Evolutionary conservation across 30 jellyfish, hydroid and myxozoan species (phyloP).

Genomic region (Phacellophora camtschatica): DNA sequence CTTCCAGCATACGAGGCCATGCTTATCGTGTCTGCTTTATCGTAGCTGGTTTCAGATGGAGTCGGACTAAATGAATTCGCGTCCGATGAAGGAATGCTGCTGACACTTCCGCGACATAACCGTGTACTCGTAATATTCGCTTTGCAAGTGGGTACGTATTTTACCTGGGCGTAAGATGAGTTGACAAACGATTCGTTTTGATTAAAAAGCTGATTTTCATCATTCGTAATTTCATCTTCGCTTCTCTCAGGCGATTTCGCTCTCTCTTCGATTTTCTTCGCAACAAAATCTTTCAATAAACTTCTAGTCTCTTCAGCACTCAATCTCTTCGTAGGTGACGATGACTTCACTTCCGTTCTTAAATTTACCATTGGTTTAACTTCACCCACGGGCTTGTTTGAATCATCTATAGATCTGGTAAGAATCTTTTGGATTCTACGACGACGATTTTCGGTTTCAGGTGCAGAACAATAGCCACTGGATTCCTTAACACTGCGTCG

Average conservation of each 20-base stretch:
- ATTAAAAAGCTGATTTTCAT: neutral
- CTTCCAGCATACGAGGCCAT: constrained; percentile 86
- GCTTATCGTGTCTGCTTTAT: constrained; percentile 86
- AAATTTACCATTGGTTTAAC: neutral
- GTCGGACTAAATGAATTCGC: constrained; percentile 49
- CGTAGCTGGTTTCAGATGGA: constrained; percentile 46
- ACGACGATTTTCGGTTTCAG: constrained; percentile 84
- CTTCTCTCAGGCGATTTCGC: constrained; percentile 33
- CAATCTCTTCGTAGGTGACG: constrained; percentile 40
- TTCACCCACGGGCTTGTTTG: neutral
- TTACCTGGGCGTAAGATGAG: constrained; percentile 55
- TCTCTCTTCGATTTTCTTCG: constrained; percentile 50
- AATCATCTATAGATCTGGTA: constrained; percentile 30
- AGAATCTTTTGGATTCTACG: constrained; percentile 42
- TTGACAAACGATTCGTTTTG: constrained; percentile 17
- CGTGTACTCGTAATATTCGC: constrained; percentile 76
- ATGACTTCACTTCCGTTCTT: neutral
- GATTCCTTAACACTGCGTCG: constrained; percentile 13
- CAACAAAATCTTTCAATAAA: constrained; percentile 48
- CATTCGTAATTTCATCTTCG: neutral
- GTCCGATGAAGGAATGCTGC: constrained; percentile 56
- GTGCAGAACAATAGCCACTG: constrained; percentile 96
- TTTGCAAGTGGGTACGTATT: constrained; percentile 52
- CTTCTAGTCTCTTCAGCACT: constrained; percentile 54
- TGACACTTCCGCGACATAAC: constrained; percentile 62